Evolutionary conservation across 2,888 invertebrate genomes (phyloP).

Genomic region (Cinara cedri): DNA sequence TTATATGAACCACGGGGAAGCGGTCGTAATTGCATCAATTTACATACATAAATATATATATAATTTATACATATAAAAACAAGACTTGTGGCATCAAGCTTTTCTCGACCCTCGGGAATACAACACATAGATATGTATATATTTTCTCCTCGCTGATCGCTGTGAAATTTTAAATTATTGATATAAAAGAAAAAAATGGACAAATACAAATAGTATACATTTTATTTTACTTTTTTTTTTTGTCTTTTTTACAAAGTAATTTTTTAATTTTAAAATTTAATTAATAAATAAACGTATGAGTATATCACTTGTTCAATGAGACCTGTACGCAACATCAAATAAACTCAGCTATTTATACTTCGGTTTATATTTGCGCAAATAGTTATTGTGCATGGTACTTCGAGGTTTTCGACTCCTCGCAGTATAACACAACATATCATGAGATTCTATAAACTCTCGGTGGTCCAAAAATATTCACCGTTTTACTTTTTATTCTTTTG

Average conservation of each 20-base stretch:
- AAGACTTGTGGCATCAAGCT: conserved; percentile 1
- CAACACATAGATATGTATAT: no score
- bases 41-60: no score
- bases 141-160: conserved; percentile 18
- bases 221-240: neutral
- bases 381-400: neutral
- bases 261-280: conserved; percentile 14
- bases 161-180: conserved; percentile 39
- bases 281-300: neutral
- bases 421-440: no score
- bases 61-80: neutral
- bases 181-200: conserved; percentile 1
- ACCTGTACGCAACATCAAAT: conserved; percentile 29
- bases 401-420: neutral
- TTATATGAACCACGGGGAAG: conserved; percentile 25
- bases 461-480: conserved; percentile 30
- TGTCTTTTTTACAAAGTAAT: neutral
- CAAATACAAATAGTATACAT: neutral
- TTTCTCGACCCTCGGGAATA: conserved; percentile 21
- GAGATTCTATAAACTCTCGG: no score
- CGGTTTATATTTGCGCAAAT: no score
- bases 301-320: conserved; percentile 28
- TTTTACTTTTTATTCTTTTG: conserved; percentile 24
- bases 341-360: conserved; percentile 16
- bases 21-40: conserved; percentile 11